phyloP scores from a whole-genome alignment of 1,140 invertebrate genomes.

The Reticulitermes speratus region DNA sequence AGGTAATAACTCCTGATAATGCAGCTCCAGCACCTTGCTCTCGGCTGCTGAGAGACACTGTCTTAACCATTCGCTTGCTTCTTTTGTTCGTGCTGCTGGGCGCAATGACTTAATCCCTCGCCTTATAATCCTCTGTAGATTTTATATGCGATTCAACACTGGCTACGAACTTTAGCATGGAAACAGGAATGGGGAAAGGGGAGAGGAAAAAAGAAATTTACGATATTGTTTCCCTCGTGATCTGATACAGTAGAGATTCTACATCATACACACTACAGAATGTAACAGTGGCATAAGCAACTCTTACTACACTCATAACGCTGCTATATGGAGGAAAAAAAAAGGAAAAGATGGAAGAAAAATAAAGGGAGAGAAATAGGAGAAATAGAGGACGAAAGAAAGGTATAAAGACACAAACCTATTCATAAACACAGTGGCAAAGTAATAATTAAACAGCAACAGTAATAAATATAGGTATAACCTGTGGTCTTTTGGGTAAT shows the following conservation, averaged over 20 bases:
- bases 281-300: neutral
- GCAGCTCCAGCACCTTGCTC: neutral
- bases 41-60: neutral
- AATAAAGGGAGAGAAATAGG: no score
- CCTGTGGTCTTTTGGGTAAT: no score
- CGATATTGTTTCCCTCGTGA: conserved; percentile 18
- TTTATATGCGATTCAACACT: neutral
- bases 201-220: conserved; percentile 17
- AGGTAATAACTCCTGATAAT: conserved; percentile 2
- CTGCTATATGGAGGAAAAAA: no score
- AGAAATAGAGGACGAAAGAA: no score
- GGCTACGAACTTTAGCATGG: neutral
- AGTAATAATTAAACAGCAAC: no score
- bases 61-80: neutral
- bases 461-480: no score
- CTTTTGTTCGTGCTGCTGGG: neutral
- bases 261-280: neutral
- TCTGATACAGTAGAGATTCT: neutral
- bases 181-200: neutral
- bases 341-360: no score
- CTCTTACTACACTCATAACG: neutral
- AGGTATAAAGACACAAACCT: no score
- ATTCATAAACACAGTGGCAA: no score
- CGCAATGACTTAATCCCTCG: neutral
- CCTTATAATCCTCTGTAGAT: conserved; percentile 3